A percentile compares a stretch with the other conserved stretches of the same genome.
phyloP scores from a whole-genome alignment of 2,113 vertebrate genomes.

The Meleagris gallopavo region DNA sequence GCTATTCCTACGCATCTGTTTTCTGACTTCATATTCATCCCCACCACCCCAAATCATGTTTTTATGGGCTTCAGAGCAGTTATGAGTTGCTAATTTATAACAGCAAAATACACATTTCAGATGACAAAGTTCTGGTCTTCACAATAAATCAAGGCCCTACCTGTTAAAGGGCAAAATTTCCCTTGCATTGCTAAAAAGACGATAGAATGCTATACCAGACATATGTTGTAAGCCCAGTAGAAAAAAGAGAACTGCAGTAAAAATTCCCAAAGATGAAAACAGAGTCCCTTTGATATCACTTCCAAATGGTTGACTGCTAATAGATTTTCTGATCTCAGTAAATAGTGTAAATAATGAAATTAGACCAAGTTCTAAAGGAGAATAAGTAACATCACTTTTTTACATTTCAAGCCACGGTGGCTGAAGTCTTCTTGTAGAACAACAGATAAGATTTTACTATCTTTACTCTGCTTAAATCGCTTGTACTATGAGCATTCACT shows the following conservation, averaged over 20 bases:
- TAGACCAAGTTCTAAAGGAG: neutral
- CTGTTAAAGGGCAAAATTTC: neutral
- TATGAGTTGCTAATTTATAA: neutral
- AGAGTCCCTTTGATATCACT: neutral
- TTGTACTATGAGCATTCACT: neutral
- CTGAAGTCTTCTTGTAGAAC: neutral
- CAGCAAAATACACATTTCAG: conserved; percentile 11
- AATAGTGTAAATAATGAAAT: neutral
- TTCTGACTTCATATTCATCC: conserved; percentile 1
- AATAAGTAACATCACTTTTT: neutral
- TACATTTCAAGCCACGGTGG: neutral
- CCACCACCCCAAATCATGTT: neutral
- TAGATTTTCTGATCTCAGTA: neutral
- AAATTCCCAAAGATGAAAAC: neutral
- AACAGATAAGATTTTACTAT: neutral
- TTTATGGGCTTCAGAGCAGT: neutral
- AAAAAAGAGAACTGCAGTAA: neutral
- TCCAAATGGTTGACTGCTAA: neutral
- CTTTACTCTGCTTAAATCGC: neutral
- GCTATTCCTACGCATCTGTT: conserved; percentile 2
- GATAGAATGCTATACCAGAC: neutral
- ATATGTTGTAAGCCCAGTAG: fast-evolving
- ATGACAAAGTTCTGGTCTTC: neutral
- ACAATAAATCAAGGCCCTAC: neutral
- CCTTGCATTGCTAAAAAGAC: neutral